Conservation (phyloP, 2,888 invertebrate species). For the Ophion ventricosus region DNA sequence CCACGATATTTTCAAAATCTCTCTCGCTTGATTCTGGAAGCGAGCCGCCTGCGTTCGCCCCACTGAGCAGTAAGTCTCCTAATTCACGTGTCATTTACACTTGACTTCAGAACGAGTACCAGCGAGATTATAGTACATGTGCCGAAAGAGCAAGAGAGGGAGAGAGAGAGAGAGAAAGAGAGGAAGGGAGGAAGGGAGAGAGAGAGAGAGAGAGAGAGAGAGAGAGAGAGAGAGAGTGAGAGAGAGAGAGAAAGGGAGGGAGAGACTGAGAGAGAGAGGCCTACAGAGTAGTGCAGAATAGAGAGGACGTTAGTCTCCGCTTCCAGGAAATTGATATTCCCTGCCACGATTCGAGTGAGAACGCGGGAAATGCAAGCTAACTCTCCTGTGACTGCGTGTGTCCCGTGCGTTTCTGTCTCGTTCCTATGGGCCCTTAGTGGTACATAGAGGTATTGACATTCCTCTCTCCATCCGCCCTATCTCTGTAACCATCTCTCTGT, state of each 20-base stretch:
- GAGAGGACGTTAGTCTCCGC: constrained; percentile 37
- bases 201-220: constrained; percentile 8
- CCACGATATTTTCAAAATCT: neutral
- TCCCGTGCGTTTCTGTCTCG: constrained; percentile 1
- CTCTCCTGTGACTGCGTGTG: constrained; percentile 2
- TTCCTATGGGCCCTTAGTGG: constrained; percentile 14
- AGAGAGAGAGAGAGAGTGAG: constrained; percentile 2
- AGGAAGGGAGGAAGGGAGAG: neutral
- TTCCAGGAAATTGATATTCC: constrained; percentile 66
- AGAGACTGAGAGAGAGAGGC: neutral
- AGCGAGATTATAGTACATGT: constrained; percentile 17
- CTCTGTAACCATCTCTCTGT: constrained; percentile 15
- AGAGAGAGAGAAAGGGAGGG: constrained; percentile 3
- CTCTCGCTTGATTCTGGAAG: constrained; percentile 55
- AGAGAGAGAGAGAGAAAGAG: constrained; percentile 12
- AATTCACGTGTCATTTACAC: constrained; percentile 61
- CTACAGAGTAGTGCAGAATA: neutral
- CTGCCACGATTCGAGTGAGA: constrained; percentile 62
- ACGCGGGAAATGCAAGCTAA: constrained; percentile 60
- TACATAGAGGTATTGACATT: constrained; percentile 46
- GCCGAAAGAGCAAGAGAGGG: constrained; percentile 6
- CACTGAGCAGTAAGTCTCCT: constrained; percentile 47
- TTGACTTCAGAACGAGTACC: constrained; percentile 8
- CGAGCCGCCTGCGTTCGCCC: constrained; percentile 45
- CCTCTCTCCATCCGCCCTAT: constrained; percentile 39